Evolutionary conservation across 2,113 vertebrate species (phyloP), one percentile per base, ranked within the genome.

Genomic region (Ursus arctos): DNA sequence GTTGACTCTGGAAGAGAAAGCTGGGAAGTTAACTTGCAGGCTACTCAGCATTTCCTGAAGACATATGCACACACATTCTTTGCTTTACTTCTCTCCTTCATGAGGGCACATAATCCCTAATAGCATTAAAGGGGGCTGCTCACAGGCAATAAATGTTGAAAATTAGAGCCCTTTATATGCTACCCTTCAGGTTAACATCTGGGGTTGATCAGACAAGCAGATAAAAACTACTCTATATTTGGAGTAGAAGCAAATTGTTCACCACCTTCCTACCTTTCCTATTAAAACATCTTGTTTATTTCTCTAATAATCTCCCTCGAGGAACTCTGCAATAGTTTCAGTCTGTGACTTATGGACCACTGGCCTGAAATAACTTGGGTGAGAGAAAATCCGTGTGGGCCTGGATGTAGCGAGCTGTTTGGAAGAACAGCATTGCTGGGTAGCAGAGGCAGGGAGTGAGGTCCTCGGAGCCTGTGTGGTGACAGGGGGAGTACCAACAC

Each of bases 281-380:
- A 71, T 82, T 92, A 67, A 89, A 95, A 11, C 1, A 61, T 57
- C 9, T 31, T 49, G 85, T 82, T 91, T 90, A 80, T 81, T 96
- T 59, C 74, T 67, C 0, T n/a, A 95, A 43, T 16, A 65, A 49
- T 51, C n/a, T 1, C 85, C 96, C 95, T 85, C 88, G 83, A 92
- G 65, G 47, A 97, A 77, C 53, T 83, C 59, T 40, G 57, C 59
- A 92, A 72, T 19, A 69, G 51, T 80, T 86, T 69, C 47, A 77
- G 10, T n/a, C 28, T 28, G 67, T 61, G 43, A 97, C 91, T 96
- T 79, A 91, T 9, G 6, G 51, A 22, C 1, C 55, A 72, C 22
- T 92, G 65, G 2, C 40, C 55, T 76, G 79, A 97, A 94, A 88
- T 18, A 72, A 96, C 59, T 69, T 67, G 11, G 18, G 6, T 97